phyloP scores from a whole-genome alignment of 1,140 invertebrate genomes.

The Drosophila arizonae region DNA sequence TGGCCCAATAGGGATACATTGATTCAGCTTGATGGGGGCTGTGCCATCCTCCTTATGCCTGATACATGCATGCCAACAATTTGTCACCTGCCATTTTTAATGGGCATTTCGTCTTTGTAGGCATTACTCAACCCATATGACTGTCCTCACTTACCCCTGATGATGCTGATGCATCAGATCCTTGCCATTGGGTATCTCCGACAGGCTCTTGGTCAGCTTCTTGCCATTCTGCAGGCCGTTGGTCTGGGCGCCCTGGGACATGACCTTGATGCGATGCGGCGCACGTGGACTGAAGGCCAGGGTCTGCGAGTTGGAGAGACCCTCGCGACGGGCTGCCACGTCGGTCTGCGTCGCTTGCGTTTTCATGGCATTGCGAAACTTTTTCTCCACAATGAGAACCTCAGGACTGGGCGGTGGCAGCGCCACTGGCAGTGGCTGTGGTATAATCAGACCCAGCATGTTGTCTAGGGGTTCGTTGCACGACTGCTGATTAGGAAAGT shows the following conservation, averaged over 20 bases:
- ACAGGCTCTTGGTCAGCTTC: conserved; percentile 92
- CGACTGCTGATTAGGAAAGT: not conserved
- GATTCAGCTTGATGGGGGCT: too few relatives aligned
- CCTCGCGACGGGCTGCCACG: conserved; percentile 85
- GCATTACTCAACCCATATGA: too few relatives aligned
- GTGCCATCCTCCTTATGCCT: too few relatives aligned
- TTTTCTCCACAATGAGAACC: conserved; percentile 86
- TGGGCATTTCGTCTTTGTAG: too few relatives aligned
- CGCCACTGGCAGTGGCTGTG: conserved; percentile 56
- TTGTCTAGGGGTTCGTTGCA: conserved; percentile 43
- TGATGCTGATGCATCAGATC: conserved; percentile 52
- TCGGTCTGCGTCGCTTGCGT: conserved; percentile 97
- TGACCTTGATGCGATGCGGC: conserved; percentile 91
- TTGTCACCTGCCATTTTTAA: too few relatives aligned
- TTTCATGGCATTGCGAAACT: conserved; percentile 93
- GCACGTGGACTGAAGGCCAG: conserved; percentile 90
- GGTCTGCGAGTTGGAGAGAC: conserved; percentile 87
- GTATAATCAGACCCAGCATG: conserved; percentile 67
- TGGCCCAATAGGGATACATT: too few relatives aligned
- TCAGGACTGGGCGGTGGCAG: conserved; percentile 70
- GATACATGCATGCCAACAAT: too few relatives aligned
- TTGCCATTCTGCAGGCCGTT: conserved; percentile 89
- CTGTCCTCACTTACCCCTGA: conserved; percentile 9
- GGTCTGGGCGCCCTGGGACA: conserved; percentile 94
- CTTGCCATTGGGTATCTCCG: conserved; percentile 86